Evolutionary conservation across 2,888 invertebrate species (phyloP), one percentile per base, ranked within the genome.

Genomic region (Thysanoteuthis rhombus): DNA sequence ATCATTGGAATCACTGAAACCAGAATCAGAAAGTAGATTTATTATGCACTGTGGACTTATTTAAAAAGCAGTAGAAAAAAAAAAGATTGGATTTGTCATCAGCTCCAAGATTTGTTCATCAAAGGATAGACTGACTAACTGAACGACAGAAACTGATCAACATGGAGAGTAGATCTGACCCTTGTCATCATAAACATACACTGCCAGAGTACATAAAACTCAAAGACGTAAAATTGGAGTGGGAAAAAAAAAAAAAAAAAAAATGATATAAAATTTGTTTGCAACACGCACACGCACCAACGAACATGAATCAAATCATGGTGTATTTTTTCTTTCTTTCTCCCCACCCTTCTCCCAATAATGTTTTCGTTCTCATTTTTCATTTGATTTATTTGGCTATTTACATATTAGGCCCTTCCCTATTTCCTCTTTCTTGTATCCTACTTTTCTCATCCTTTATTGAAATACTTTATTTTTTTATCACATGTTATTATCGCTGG

Each of bases 221-320:
- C 75, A 75, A 75, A 75, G 75, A 75, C 75, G 4, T 75, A 75
- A n/a, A 75, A 75, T n/a, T 75, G 75, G 75, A 75, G 75, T 75
- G 36, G 75, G 12, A 75, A 75, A n/a, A 75, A 75, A n/a, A 75
- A 10, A n/a, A n/a, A n/a, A 75, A n/a, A 75, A 3, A 75, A n/a
- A 36, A n/a, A 75, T n/a, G 47, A 75, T 75, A 75, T 75, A 75
- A 16, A 75, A 75, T n/a, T 75, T n/a, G 75, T 75, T 75, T 75
- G 75, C 75, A 75, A 75, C 75, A 75, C 75, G 75, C 75, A 75
- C 75, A 75, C 75, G n/a, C 75, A 75, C 75, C 75, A 75, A n/a
- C n/a, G 75, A 75, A 75, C 75, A 75, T 75, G 75, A 75, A 75
- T 75, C 75, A 75, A 36, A 75, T 75, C n/a, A 75, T 75, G n/a